phyloP scores from a whole-genome alignment of 2,113 vertebrate species.

The Myiopsitta monachus region DNA sequence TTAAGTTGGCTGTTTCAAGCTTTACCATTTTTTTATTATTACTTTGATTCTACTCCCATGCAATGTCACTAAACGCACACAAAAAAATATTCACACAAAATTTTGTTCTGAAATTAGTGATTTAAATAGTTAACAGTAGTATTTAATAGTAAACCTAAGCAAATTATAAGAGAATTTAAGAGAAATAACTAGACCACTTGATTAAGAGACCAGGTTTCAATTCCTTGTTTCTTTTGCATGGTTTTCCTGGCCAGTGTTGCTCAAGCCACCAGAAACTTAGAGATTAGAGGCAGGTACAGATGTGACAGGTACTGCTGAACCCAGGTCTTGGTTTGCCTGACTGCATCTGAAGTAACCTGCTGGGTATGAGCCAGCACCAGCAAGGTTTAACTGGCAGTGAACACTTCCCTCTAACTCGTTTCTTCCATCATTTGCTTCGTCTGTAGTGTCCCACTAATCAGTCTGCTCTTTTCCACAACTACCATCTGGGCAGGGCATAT shows the following conservation, averaged over 20 bases:
- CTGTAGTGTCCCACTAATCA: background rate
- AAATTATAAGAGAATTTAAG: background rate
- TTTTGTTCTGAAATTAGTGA: background rate
- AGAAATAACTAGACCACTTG: background rate
- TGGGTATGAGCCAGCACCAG: background rate
- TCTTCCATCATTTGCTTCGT: background rate
- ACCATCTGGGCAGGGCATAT: constrained; percentile 35
- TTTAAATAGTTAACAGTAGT: background rate
- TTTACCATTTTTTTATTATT: background rate
- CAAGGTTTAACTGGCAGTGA: background rate
- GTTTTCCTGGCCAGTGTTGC: background rate
- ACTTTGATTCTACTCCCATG: background rate
- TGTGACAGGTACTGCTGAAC: background rate
- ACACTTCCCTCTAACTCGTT: background rate
- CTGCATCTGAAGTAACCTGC: background rate
- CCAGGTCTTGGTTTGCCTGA: background rate
- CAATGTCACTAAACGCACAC: background rate
- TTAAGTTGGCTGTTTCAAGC: background rate
- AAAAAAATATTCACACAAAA: background rate
- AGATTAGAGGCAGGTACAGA: background rate
- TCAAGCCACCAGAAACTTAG: background rate
- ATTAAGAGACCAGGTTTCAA: background rate
- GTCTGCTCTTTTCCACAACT: background rate
- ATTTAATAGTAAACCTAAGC: background rate
- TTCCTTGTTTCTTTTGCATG: background rate